Evolutionary conservation across 2,113 vertebrate species (phyloP).

Genomic region (Peromyscus polionotus): DNA sequence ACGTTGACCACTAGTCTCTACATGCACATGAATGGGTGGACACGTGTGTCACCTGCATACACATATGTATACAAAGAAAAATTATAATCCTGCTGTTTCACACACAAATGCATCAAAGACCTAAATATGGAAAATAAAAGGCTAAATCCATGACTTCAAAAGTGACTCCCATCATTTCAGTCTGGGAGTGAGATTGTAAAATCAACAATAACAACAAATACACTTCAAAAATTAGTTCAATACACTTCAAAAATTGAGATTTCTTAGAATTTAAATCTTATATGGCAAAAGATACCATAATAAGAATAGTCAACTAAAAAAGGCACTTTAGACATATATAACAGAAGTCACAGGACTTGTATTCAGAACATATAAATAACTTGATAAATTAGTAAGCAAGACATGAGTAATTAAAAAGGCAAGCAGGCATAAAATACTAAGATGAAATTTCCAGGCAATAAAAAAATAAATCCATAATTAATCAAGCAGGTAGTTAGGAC

Average conservation of each 20-base stretch:
- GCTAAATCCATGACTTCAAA: not conserved
- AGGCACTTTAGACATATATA: not conserved
- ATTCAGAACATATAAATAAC: constrained; percentile 19
- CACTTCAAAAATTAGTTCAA: not conserved
- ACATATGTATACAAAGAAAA: not conserved
- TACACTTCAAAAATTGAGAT: not conserved
- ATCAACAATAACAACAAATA: not conserved
- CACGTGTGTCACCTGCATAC: no score
- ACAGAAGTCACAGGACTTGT: not conserved
- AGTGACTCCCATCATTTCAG: not conserved
- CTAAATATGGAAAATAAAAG: not conserved
- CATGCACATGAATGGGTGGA: not conserved
- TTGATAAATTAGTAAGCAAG: not conserved
- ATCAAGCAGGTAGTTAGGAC: not conserved
- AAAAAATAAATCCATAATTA: constrained; percentile 26
- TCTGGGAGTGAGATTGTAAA: not conserved
- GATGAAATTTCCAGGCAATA: not conserved
- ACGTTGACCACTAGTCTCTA: not conserved
- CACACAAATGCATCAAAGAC: not conserved
- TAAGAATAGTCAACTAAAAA: not conserved
- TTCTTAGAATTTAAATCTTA: constrained; percentile 48
- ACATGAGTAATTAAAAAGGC: not conserved
- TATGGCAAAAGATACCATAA: not conserved
- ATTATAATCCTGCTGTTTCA: not conserved
- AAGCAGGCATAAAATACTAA: not conserved